A percentile compares a stretch with the other conserved stretches of the same genome.
Conservation (phyloP, 2,888 invertebrate genomes). For the Drosophila lutescens region DNA sequence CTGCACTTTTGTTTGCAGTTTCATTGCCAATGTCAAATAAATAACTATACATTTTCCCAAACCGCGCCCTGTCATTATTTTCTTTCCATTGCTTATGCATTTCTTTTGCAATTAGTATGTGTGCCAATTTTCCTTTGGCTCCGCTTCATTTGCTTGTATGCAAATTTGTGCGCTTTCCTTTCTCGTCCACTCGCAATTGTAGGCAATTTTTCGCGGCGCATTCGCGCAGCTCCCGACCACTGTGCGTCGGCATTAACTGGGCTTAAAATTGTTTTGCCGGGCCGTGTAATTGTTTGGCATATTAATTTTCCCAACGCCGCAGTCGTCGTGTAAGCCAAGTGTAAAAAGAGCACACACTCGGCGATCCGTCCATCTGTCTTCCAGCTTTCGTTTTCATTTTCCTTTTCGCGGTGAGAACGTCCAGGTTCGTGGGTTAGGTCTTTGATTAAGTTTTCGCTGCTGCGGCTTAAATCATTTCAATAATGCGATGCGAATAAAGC, state of each 20-base stretch:
- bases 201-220: constrained; percentile 20
- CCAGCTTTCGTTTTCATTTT: constrained; percentile 70
- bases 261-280: constrained; percentile 74
- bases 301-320: constrained; percentile 66
- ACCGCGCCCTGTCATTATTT: constrained; percentile 10
- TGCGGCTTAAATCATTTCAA: constrained; percentile 56
- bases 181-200: constrained; percentile 1
- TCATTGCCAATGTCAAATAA: constrained; percentile 1
- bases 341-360: constrained; percentile 66
- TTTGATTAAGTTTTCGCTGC: constrained; percentile 55
- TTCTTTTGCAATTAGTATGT: constrained; percentile 25
- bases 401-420: constrained; percentile 71
- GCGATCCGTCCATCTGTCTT: constrained; percentile 51
- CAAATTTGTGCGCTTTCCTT: constrained; percentile 36
- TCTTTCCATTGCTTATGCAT: constrained; percentile 11
- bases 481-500: constrained; percentile 52
- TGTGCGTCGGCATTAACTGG: constrained; percentile 70
- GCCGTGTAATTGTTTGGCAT: constrained; percentile 73
- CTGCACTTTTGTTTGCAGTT: not conserved
- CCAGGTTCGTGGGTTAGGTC: constrained; percentile 65
- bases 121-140: constrained; percentile 26
- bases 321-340: constrained; percentile 68
- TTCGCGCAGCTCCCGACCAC: constrained; percentile 41
- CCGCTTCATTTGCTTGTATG: constrained; percentile 25
- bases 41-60: not conserved